A percentile compares a stretch with the other conserved stretches of the same genome.
Conservation (phyloP, 2,888 invertebrate species). For the Caenorhabditis zanzibari region DNA sequence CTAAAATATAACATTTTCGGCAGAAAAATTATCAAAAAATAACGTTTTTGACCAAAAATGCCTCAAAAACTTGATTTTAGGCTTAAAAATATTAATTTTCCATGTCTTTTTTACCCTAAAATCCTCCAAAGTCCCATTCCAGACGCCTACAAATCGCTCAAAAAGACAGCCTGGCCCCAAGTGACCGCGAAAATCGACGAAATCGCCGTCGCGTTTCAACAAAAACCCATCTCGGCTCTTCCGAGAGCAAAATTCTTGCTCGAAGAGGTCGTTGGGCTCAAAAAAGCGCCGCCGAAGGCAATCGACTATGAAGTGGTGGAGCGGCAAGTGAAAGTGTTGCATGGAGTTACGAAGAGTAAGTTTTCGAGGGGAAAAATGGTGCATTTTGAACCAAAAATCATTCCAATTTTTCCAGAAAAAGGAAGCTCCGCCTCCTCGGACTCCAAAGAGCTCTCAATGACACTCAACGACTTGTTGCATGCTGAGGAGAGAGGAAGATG, state of each 20-base stretch:
- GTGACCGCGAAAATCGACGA: conserved; percentile 59
- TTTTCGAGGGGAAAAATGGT: not conserved
- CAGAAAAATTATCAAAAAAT: too few species aligned
- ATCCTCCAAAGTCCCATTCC: conserved; percentile 82
- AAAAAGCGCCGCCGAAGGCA: conserved; percentile 61
- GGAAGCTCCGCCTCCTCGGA: conserved; percentile 43
- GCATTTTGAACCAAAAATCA: not conserved
- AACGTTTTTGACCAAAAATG: too few species aligned
- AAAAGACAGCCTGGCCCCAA: conserved; percentile 58
- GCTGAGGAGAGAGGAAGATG: conserved; percentile 76
- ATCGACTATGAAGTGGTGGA: conserved; percentile 67
- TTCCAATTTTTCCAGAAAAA: conserved; percentile 68
- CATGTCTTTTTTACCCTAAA: not conserved
- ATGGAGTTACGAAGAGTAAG: conserved; percentile 69
- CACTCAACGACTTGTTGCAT: conserved; percentile 70
- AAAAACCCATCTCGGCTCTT: conserved; percentile 54
- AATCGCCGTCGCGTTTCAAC: conserved; percentile 35
- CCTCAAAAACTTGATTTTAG: too few species aligned
- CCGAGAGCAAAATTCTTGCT: conserved; percentile 69
- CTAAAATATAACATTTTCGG: not conserved
- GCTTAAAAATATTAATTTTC: too few species aligned
- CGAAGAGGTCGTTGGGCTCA: conserved; percentile 64
- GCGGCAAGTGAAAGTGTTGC: conserved; percentile 66
- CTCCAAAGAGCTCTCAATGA: conserved; percentile 70
- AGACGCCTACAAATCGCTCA: conserved; percentile 71